Base-by-base conservation (phyloP, 2,888 invertebrate genomes). In the Yponomeuta sedellus region DNA sequence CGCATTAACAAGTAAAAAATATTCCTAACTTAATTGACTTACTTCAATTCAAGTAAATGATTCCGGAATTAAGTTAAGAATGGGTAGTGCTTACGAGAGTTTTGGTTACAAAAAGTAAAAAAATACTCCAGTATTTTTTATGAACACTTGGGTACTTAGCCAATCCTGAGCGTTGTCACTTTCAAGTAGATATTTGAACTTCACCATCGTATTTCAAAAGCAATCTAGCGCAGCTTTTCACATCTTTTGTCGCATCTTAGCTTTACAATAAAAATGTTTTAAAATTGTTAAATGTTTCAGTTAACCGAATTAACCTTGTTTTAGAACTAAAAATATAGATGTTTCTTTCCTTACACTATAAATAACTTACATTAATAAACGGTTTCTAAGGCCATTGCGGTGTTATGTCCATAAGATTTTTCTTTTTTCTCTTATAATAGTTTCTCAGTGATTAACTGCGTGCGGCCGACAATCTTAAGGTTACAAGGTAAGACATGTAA, bases 321-420 rank as follows among this genome's bases (percentile, higher is more conserved):
- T 6, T 6, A 34, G 34, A 34, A 34, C 8, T 34, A 34, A 34
- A 52, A 52, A 16, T 52, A 52, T 52, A 16, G 4, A 52, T 52
- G 44, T 12, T 52, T 52, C 44, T 16, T 52, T 12, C 2, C 16
- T 16, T 52, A 52, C 1, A 52, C 44, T 59, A 59, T 59, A 19
- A 22, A 59, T 59, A 22, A 20, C 59, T 59, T 59, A 59, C 22
- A 22, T 59, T 34, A 59, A 22, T 22, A 59, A 58, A 22, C 20
- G 12, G 59, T 70, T 71, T 79, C 64, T 71, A 85, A 86, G 85
- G 85, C 85, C 83, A 77, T 82, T 69, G 71, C 73, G 83, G 85
- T 86, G 77, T 73, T 71, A 66, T 68, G 66, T 59, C 40, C 40
- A 59, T 39, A 65, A 65, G 25, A 25, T 25, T 61, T 34, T 40